Conservation (phyloP, 2,888 invertebrate species). For the Hyposoter didymator region DNA sequence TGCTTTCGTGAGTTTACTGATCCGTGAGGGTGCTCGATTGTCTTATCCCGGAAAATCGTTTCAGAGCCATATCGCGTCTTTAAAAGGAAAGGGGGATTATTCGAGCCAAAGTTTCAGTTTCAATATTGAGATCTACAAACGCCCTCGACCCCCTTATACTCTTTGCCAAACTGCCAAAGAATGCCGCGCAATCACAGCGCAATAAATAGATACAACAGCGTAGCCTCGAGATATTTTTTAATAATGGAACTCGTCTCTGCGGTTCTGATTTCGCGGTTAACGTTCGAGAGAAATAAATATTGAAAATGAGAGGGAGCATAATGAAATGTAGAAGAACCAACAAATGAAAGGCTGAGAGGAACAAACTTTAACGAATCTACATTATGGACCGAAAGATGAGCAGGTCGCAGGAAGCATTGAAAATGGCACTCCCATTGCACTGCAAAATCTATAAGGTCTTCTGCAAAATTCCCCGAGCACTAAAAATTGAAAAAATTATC, state of each 20-base stretch:
- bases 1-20: constrained; percentile 22
- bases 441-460: background rate
- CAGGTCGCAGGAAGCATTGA: constrained; percentile 15
- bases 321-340: constrained; percentile 50
- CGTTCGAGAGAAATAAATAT: background rate
- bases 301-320: background rate
- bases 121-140: constrained; percentile 48
- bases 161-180: constrained; percentile 13
- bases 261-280: constrained; percentile 21
- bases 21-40: constrained; percentile 45
- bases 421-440: background rate
- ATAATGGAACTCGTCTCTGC: constrained; percentile 47
- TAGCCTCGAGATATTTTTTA: constrained; percentile 47
- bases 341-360: constrained; percentile 2
- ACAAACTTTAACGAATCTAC: constrained; percentile 56
- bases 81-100: constrained; percentile 1
- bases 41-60: constrained; percentile 60
- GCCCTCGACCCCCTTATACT: constrained; percentile 1
- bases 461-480: background rate
- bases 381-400: background rate
- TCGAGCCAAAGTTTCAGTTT: constrained; percentile 57
- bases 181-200: constrained; percentile 49
- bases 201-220: constrained; percentile 59
- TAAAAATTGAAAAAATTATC: background rate
- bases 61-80: constrained; percentile 48